Evolutionary conservation across 2,113 vertebrate species (phyloP), one percentile per base, ranked within the genome.

Genomic region (Peromyscus polionotus): DNA sequence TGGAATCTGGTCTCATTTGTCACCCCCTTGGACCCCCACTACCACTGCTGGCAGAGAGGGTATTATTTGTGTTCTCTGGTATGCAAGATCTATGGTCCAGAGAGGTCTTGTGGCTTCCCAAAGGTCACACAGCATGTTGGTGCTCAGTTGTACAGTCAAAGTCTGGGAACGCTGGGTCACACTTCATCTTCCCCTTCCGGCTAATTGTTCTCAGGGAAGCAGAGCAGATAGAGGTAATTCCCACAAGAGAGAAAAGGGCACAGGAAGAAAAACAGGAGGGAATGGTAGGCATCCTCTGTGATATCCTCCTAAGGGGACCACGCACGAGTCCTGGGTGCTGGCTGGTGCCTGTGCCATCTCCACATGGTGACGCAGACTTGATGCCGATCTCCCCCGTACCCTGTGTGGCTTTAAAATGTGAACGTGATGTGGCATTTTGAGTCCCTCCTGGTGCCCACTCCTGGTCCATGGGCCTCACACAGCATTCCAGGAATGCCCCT

Each of bases 321-420:
- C 28, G 0, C 36, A 0, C 0, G 22, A 13, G 57, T 51, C 77
- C 73, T 7, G 22, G 57, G 81, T 16, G 1, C n/a, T 26, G 45
- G 10, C 16, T 8, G 75, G 20, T 11, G 0, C 51, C 54, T 24
- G 48, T 2, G 1, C 14, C 59, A 10, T 51, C 48, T 7, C 67
- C 45, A 20, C 3, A 28, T 19, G 2, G 4, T 2, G 16, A 28
- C 48, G 1, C 2, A 5, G 57, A 4, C 20, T 20, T 33, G 75
- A 51, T n/a, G 70, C 17, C 39, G 28, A 67, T 42, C 36, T 20
- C 36, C 67, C 22, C 22, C 20, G 9, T 39, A 67, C 2, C 1
- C 72, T 20, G 39, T 63, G n/a, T 19, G 28, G 68, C 17, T 39
- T 75, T 19, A 10, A 70, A 87, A 36, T 57, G 48, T 10, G 48